These are phyloP conservation scores for Micrasema minimum DNA, from an alignment of 1,140 invertebrate genomes.

Conservation along the genomic window DNA sequence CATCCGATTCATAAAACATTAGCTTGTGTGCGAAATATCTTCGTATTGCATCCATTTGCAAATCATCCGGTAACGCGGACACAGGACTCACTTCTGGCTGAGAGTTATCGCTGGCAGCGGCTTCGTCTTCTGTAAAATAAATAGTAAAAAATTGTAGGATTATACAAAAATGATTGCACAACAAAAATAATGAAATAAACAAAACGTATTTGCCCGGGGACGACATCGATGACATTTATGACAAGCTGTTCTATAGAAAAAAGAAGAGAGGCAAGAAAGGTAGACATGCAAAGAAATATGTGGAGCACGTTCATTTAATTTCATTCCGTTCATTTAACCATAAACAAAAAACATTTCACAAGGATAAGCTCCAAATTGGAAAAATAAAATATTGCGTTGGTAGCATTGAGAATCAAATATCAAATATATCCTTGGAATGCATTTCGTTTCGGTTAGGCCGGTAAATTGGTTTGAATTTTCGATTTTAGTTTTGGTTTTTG, in stretches of 20 bases:
- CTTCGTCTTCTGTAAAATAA: conserved; percentile 35
- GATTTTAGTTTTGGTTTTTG: no score
- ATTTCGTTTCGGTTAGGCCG: no score
- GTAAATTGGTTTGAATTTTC: no score
- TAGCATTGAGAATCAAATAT: no score
- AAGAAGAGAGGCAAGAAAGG: conserved; percentile 1
- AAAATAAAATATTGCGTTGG: no score
- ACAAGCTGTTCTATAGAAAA: conserved; percentile 38
- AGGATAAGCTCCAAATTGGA: no score
- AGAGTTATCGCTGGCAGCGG: conserved; percentile 4
- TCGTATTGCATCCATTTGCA: conserved; percentile 63
- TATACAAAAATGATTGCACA: conserved; percentile 6
- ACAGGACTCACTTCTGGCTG: conserved; percentile 30
- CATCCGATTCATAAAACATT: conserved; percentile 59
- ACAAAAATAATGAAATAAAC: conserved; percentile 29
- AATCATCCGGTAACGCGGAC: conserved; percentile 54
- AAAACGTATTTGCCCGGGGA: conserved; percentile 37
- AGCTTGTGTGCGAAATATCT: conserved; percentile 63
- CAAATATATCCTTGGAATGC: no score
- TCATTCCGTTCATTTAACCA: no score
- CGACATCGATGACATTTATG: conserved; percentile 44
- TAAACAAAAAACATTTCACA: no score
- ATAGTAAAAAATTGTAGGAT: conserved; percentile 1
- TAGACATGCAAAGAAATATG: no score
- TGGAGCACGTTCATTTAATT: no score